Evolutionary conservation across 1,140 invertebrate genomes (phyloP), one percentile per base, ranked within the genome.

Genomic region (Dendroctonus valens): DNA sequence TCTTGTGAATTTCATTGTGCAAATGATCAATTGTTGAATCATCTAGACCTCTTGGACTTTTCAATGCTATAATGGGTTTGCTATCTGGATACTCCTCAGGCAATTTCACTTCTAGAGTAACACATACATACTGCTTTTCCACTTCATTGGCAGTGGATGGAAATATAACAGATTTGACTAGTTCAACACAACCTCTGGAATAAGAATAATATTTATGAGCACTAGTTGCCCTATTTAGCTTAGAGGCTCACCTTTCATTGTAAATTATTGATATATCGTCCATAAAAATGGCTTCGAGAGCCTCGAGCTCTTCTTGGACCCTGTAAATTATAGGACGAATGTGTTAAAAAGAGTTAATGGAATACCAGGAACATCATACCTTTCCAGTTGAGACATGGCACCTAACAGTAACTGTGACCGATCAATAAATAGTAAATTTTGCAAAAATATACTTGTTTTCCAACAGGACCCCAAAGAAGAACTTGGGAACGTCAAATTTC

Each of bases 141-240:
- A 85, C 83, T 73, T 93, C 89, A 75, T 92, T 86, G 6, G 87
- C 92, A 48, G 92, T 94, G 15, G 90, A 87, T 46, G 93, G 93
- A 74, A 93, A 87, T 4, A 95, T 83, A 42, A 89, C 82, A 5
- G 90, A 88, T 79, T 90, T 89, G 49, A 94, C 87, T 42, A 80
- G 79, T 69, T 85, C 82, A 49, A 89, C 87, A 63, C 84, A 81
- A 70, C 86, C 86, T 70, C 89, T 90, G 67, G 65, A 83, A 75
- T 76, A 72, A 51, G 54, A 64, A 39, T 37, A 37, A 5, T 38
- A 44, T 12, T 55, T 38, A 68, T 41, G 74, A 12, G 8, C 15
- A 51, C 11, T 51, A 3, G 11, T 38, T 11, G 26, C 40, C 14
- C 9, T 52, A 52, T 55, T 40, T 55, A 39, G 37, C 7, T 40